Evolutionary conservation across 1,140 invertebrate genomes (phyloP), one percentile per base, ranked within the genome.

Genomic region (Choristoneura fumiferana): DNA sequence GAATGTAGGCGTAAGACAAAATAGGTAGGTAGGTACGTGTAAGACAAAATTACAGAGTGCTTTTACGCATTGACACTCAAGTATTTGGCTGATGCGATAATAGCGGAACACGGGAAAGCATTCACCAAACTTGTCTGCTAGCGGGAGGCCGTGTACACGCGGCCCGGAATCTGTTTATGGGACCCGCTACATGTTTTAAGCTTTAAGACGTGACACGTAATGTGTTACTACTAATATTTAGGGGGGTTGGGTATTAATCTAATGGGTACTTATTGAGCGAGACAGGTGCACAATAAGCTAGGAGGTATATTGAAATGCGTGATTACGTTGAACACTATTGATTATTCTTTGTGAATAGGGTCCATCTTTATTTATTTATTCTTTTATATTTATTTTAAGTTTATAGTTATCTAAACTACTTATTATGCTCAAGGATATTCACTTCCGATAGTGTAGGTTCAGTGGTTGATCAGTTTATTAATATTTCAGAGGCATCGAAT

Each of bases 91-190:
- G 78, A 84, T 81, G 69, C 72, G 77, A 81, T 81, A 80, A 81
- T 78, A 79, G 76, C 43, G 60, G 66, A 71, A 84, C 81, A 84
- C 66, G 77, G 64, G 76, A 84, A 84, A 84, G 72, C 78, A 67
- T 84, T 84, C 71, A 79, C 59, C 62, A 69, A 77, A 71, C 69
- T 75, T 75, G 73, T 74, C 62, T 60, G 60, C 60, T 59, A 63
- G 54, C 61, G 65, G 57, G 57, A 60, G 58, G 64, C 57, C 60
- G 36, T 29, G 60, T 56, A 59, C 58, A 65, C 67, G 61, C 57
- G 62, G 57, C 49, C 40, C 54, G 63, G 57, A 78, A 84, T 80
- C 73, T 76, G 76, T 78, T 84, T 80, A 83, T 64, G 54, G 67
- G 63, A 62, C 62, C 59, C 55, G 63, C 71, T 66, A 74, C 76